Evolutionary conservation across 2,888 invertebrate species (phyloP).

Genomic region (Torymus tubicola): DNA sequence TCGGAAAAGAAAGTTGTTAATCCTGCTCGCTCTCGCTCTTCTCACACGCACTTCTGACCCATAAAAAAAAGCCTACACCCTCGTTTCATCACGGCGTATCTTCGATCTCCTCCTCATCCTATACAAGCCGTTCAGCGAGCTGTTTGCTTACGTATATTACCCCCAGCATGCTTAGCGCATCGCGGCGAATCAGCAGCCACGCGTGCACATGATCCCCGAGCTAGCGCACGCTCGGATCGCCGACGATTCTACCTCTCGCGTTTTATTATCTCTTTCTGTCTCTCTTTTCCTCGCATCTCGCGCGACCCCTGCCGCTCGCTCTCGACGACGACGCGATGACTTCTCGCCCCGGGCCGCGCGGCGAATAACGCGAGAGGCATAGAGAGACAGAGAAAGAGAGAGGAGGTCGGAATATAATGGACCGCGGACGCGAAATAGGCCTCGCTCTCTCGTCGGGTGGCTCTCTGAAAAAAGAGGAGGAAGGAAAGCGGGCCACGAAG

Average conservation of each 20-base stretch:
- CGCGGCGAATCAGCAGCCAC: background rate
- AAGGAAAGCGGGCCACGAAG: background rate
- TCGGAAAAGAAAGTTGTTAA: too few species aligned
- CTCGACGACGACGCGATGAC: background rate
- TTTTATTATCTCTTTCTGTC: background rate
- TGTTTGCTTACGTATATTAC: too few species aligned
- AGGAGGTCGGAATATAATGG: background rate
- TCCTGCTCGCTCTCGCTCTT: too few species aligned
- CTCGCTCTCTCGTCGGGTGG: background rate
- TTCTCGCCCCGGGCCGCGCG: slow-evolving; percentile 11
- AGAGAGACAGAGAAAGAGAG: background rate
- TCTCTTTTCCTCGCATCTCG: background rate
- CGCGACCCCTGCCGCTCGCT: background rate
- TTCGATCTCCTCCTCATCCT: too few species aligned
- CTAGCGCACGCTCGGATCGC: too few species aligned
- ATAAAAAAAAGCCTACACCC: too few species aligned
- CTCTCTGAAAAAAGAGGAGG: slow-evolving; percentile 1
- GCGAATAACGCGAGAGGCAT: too few species aligned
- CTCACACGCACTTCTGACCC: too few species aligned
- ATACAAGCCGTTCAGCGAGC: too few species aligned
- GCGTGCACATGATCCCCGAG: too few species aligned
- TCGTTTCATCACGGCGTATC: too few species aligned
- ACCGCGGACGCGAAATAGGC: background rate
- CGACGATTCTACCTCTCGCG: background rate
- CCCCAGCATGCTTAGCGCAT: too few species aligned